Base-by-base conservation (phyloP, 2,113 vertebrate species). In the Tursiops truncatus region DNA sequence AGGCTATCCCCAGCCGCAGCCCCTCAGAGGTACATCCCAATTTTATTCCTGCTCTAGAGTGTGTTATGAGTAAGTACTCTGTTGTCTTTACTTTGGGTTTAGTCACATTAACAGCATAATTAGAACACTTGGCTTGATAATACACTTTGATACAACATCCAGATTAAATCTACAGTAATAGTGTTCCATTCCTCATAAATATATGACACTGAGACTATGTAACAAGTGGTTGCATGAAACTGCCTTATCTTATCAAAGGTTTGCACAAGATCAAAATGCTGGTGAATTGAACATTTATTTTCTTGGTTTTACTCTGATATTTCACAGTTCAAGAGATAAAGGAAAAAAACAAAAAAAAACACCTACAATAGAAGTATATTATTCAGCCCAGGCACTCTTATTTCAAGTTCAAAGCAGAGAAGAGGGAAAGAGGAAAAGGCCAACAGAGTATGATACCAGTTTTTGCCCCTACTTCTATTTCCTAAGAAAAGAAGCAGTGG, bases 361-460 rank as follows among this genome's bases (percentile, higher is more conserved):
- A 67, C 11, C 8, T 31, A 3, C 0, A 74, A 65, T 1, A 62
- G 23, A 5, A 77, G 23, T 65, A 94, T 90, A 97, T 81, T 47
- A 89, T 26, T 70, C 53, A 76, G 11, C 23, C 33, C 26, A 33
- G 63, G 26, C 1, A 8, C 23, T 65, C 58, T 53, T 81, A 53
- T 47, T 83, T 95, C 68, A 80, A 73, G 44, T 76, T 94, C n/a
- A 95, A 96, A 71, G 6, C 13, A 80, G 33, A 91, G 26, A 94
- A 88, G 14, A 89, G 8, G 26, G 10, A 89, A 71, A 65, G 23
- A 74, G 15, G 8, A 81, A 60, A 96, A 94, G 15, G 26, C 31
- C 50, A 26, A 50, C 23, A 65, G 3, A 79, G 28, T 31, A 21
- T 41, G n/a, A 15, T 73, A 23, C 56, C 33, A 81, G 33, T 33